Percentiles rank a stretch among this genome's conserved stretches.
These are phyloP conservation scores for Calliscelio sp. DNA, from an alignment of 2,888 invertebrate species.

Conservation along the genomic window DNA sequence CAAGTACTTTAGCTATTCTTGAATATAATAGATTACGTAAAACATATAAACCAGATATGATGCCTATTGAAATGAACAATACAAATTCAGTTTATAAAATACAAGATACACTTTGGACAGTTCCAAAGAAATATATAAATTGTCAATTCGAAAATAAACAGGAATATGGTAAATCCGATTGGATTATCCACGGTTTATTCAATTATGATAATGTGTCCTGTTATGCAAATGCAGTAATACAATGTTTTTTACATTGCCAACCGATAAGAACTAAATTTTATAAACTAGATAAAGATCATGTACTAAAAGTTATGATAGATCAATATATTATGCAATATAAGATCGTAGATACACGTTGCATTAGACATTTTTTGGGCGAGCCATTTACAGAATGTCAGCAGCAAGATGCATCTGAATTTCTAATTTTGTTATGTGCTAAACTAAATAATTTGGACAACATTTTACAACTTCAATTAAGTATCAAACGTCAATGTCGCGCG, in stretches of 20 bases:
- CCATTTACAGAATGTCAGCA: not conserved
- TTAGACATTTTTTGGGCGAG: not conserved
- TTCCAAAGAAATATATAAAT: constrained; percentile 17
- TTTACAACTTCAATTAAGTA: constrained; percentile 11
- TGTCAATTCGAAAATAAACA: not conserved
- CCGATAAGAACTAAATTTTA: constrained; percentile 21
- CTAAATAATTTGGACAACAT: constrained; percentile 6
- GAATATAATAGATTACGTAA: too few species aligned
- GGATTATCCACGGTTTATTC: constrained; percentile 15
- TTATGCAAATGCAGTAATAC: constrained; percentile 38
- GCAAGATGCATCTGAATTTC: too few species aligned
- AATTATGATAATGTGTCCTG: constrained; percentile 35
- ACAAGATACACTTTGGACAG: constrained; percentile 17
- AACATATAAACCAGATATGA: constrained; percentile 14
- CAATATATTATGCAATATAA: not conserved
- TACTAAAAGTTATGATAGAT: not conserved
- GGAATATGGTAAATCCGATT: not conserved
- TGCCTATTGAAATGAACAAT: constrained; percentile 76
- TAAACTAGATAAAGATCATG: constrained; percentile 1
- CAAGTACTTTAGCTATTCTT: not conserved
- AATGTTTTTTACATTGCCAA: constrained; percentile 13
- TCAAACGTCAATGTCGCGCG: constrained; percentile 24
- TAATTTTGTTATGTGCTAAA: constrained; percentile 1
- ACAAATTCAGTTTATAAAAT: constrained; percentile 64
- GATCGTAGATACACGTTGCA: not conserved